Evolutionary conservation across 2,113 vertebrate species (phyloP).

Genomic region (Glaucomys volans): DNA sequence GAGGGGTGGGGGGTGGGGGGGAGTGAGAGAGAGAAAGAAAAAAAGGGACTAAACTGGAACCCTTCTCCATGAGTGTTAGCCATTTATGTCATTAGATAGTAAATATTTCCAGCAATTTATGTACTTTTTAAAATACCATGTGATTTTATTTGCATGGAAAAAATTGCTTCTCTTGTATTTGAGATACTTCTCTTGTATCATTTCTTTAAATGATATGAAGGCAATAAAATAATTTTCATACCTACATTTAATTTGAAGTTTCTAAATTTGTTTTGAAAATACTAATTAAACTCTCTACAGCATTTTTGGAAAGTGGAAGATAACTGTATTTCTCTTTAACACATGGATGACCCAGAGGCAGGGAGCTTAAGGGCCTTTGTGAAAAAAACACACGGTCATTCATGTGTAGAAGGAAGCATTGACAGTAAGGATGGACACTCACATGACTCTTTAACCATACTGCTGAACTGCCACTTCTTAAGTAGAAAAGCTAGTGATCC

Average conservation of each 20-base stretch:
- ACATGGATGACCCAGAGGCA: not conserved
- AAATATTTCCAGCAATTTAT: not conserved
- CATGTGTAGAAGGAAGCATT: not conserved
- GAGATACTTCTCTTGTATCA: not conserved
- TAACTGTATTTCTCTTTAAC: slow-evolving; percentile 55
- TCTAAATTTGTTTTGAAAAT: slow-evolving; percentile 25
- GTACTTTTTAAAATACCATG: not conserved
- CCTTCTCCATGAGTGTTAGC: not conserved
- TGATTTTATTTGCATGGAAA: not conserved
- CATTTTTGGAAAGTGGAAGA: slow-evolving; percentile 41
- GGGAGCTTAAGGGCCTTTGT: slow-evolving; percentile 34
- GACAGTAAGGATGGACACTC: not conserved
- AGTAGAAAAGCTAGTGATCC: slow-evolving; percentile 2
- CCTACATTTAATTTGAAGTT: slow-evolving; percentile 36
- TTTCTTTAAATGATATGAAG: not conserved
- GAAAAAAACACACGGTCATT: not conserved
- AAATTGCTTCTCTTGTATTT: not conserved
- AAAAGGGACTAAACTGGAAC: not conserved
- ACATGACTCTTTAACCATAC: not conserved
- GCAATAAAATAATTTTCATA: not conserved
- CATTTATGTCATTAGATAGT: not conserved
- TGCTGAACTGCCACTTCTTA: not conserved
- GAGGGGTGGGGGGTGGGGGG: too few relatives aligned
- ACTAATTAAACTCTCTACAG: slow-evolving; percentile 10
- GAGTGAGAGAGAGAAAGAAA: too few relatives aligned